These are phyloP conservation scores for Octopus bimaculoides DNA, from an alignment of 1,140 invertebrate genomes.

Conservation along the genomic window DNA sequence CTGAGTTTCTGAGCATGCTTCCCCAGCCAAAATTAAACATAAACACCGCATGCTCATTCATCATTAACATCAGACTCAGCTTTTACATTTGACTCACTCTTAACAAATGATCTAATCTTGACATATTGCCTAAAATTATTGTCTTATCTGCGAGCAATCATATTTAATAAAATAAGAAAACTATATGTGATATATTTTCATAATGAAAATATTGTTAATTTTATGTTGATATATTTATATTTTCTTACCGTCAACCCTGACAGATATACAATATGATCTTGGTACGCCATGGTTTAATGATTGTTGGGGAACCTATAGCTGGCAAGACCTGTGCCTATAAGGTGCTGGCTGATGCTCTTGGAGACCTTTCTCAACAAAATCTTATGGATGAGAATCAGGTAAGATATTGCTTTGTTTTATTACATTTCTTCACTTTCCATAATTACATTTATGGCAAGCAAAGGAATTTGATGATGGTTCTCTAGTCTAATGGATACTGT, in stretches of 20 bases:
- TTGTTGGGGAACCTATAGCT: constrained; percentile 55
- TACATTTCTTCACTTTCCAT: not conserved
- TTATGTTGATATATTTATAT: not conserved
- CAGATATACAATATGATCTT: constrained; percentile 59
- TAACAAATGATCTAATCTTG: too few species aligned
- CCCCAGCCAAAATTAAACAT: too few species aligned
- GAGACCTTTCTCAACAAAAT: constrained; percentile 37
- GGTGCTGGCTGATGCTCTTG: constrained; percentile 44
- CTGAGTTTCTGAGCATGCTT: too few species aligned
- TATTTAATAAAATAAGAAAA: too few species aligned
- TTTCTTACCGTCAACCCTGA: not conserved
- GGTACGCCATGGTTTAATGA: constrained; percentile 57
- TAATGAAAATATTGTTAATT: not conserved
- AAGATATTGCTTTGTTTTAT: not conserved
- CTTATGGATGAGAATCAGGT: constrained; percentile 52
- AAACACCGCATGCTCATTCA: too few species aligned
- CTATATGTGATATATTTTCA: not conserved
- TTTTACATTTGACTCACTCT: too few species aligned
- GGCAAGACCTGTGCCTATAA: constrained; percentile 56
- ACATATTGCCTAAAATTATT: too few species aligned
- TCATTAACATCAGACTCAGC: too few species aligned
- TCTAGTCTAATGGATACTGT: too few species aligned
- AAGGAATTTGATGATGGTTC: too few species aligned
- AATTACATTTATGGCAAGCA: too few species aligned
- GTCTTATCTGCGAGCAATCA: too few species aligned